Evolutionary conservation across 2,888 invertebrate genomes (phyloP).

Genomic region (Panopea generosa): DNA sequence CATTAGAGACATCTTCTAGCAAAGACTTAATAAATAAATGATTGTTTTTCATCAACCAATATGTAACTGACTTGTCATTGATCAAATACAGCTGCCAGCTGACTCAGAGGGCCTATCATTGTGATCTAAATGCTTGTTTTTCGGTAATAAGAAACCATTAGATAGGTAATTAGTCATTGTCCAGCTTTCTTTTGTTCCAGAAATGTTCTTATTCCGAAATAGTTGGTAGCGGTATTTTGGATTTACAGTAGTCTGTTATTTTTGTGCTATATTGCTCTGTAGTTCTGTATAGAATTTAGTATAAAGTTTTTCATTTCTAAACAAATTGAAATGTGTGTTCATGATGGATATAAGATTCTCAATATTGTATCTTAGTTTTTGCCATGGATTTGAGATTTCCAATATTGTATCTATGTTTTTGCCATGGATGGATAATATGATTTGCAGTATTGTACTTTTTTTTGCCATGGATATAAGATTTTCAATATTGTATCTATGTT

Average conservation of each 20-base stretch:
- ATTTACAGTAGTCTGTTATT: too few species aligned
- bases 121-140: conserved; percentile 13
- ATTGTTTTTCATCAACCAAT: neutral
- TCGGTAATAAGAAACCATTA: conserved; percentile 7
- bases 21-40: neutral
- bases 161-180: conserved; percentile 6
- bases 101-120: conserved; percentile 6
- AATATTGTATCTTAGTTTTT: neutral
- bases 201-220: conserved; percentile 7
- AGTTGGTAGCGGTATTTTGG: too few species aligned
- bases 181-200: neutral
- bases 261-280: too few species aligned
- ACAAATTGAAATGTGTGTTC: too few species aligned
- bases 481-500: neutral
- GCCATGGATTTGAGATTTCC: neutral
- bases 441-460: neutral
- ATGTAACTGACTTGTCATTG: conserved; percentile 1
- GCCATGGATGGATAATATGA: neutral
- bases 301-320: too few species aligned
- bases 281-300: too few species aligned
- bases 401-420: neutral
- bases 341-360: neutral
- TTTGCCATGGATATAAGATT: neutral
- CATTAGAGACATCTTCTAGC: neutral
- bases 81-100: conserved; percentile 10